Conservation (phyloP, 2,113 vertebrate genomes). For the Falcunculus frontatus region DNA sequence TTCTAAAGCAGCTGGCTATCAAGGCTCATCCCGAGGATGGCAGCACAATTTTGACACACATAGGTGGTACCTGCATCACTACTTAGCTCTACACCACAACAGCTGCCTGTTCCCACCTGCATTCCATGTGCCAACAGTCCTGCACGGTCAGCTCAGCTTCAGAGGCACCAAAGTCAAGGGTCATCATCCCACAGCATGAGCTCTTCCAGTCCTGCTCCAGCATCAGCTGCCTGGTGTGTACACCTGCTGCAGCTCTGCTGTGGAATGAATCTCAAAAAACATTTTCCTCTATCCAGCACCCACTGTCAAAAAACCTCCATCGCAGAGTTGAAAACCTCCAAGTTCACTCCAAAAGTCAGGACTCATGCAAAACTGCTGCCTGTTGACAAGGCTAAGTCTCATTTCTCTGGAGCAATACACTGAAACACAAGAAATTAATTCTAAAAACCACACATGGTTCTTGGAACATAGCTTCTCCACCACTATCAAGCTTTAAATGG, state of each 20-base stretch:
- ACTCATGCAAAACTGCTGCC: not conserved
- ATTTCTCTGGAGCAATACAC: not conserved
- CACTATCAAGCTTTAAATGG: not conserved
- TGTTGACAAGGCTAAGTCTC: not conserved
- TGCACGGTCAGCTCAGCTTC: not conserved
- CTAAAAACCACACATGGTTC: fast-evolving
- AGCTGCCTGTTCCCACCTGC: not conserved
- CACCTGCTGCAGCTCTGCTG: not conserved
- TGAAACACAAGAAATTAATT: not conserved
- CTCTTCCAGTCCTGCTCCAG: not conserved
- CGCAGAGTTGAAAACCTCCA: not conserved
- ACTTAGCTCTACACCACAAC: not conserved
- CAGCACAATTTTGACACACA: not conserved
- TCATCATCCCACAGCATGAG: not conserved
- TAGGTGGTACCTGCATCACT: not conserved
- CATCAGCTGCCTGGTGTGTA: not conserved
- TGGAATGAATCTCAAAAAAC: not conserved
- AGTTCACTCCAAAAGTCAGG: not conserved
- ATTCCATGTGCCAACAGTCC: not conserved
- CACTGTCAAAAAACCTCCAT: not conserved
- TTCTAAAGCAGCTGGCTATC: not conserved
- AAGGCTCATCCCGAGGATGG: fast-evolving
- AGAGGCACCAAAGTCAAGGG: not conserved
- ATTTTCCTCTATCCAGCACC: not conserved
- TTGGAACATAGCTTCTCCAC: not conserved